phyloP scores from a whole-genome alignment of 1,140 invertebrate genomes.

The Nephotettix cincticeps region DNA sequence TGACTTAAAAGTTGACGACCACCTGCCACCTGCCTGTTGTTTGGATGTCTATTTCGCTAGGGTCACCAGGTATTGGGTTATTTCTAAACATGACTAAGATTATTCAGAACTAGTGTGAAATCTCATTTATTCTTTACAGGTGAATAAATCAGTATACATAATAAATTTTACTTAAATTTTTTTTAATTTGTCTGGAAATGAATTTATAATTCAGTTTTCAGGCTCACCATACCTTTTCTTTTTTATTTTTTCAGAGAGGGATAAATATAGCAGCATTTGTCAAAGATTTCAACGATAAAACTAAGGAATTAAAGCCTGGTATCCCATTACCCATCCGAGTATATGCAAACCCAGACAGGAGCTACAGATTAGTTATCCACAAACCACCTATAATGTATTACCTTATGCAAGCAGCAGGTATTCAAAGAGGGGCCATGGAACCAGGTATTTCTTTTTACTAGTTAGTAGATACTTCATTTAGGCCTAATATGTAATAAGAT shows the following conservation, averaged over 20 bases:
- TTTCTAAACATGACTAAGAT: no score
- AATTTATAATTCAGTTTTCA: no score
- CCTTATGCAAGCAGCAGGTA: slow-evolving; percentile 93
- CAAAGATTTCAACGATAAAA: slow-evolving; percentile 97
- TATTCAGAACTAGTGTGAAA: no score
- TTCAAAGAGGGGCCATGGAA: slow-evolving; percentile 77
- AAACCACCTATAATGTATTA: slow-evolving; percentile 85
- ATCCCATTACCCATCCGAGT: slow-evolving; percentile 84
- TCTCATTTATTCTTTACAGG: background rate
- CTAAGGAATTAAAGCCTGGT: slow-evolving; percentile 89
- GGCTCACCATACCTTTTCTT: background rate
- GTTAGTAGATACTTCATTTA: no score
- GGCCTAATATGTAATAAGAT: no score
- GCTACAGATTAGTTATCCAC: slow-evolving; percentile 79
- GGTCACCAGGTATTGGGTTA: no score
- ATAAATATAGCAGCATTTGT: slow-evolving; percentile 96
- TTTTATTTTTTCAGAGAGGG: slow-evolving; percentile 66
- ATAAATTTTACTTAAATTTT: no score
- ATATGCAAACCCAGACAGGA: slow-evolving; percentile 81
- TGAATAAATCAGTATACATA: background rate
- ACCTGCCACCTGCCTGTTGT: no score
- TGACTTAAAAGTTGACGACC: no score
- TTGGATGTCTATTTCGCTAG: no score
- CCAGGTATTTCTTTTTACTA: slow-evolving; percentile 55
- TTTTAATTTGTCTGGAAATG: no score